Conservation (phyloP, 2,797 vertebrate species). For the Pseudochirops corinnae region DNA sequence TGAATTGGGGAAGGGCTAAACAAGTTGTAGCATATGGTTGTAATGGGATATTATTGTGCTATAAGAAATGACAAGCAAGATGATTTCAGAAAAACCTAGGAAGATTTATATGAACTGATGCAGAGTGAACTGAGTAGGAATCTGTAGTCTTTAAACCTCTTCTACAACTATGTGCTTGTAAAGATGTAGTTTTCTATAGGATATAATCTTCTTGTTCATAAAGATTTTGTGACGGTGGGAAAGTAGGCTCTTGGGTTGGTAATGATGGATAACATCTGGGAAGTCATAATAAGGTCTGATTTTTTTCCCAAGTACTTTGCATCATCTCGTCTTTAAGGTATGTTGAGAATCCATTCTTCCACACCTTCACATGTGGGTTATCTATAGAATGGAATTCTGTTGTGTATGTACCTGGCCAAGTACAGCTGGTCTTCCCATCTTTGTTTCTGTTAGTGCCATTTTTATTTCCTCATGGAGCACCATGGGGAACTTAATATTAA, state of each 20-base stretch:
- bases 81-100: background rate
- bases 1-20: background rate
- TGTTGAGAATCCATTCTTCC: background rate
- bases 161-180: background rate
- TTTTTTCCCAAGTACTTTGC: background rate
- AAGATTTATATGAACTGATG: background rate
- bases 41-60: background rate
- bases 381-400: background rate
- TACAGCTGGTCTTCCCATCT: background rate
- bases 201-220: background rate
- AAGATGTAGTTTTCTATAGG: background rate
- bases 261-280: background rate
- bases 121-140: background rate
- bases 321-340: background rate
- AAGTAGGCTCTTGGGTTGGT: background rate
- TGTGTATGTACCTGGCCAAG: background rate
- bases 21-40: background rate
- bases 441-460: background rate
- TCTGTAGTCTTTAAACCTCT: background rate
- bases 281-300: background rate
- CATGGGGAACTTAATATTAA: background rate
- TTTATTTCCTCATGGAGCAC: background rate
- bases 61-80: background rate
- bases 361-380: background rate
- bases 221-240: background rate